Evolutionary conservation across 2,797 vertebrate genomes (phyloP).

Genomic region (Tadarida brasiliensis): DNA sequence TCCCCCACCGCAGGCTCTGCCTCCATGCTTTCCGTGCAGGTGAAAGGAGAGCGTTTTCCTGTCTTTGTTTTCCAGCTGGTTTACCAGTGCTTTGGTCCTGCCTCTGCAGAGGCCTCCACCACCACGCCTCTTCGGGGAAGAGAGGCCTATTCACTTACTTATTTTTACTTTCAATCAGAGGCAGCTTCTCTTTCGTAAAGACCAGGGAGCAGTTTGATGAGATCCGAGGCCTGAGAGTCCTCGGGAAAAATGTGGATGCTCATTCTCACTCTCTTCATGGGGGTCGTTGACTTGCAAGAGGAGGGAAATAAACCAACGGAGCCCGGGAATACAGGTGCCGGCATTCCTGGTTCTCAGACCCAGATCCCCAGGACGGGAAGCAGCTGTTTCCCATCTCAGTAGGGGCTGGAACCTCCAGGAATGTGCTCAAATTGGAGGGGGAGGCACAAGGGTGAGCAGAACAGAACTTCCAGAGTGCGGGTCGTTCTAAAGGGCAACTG

Average conservation of each 20-base stretch:
- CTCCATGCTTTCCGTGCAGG: fast-evolving
- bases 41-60: neutral
- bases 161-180: neutral
- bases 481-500: too few relatives aligned
- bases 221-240: neutral
- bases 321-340: neutral
- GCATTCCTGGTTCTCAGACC: neutral
- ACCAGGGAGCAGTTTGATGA: neutral
- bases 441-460: neutral
- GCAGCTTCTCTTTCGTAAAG: neutral
- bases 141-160: neutral
- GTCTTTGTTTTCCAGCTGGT: neutral
- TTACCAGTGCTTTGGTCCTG: neutral
- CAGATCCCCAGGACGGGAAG: neutral
- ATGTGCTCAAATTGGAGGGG: fast-evolving
- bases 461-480: fast-evolving
- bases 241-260: fast-evolving
- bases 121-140: neutral
- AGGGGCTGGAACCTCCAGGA: neutral
- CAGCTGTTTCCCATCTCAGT: neutral
- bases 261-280: neutral
- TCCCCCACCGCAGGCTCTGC: fast-evolving
- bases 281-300: neutral
- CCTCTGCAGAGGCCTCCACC: neutral
- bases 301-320: too few relatives aligned